Base-by-base conservation (phyloP, 1,140 invertebrate genomes). In the Drosophila rhopaloa region DNA sequence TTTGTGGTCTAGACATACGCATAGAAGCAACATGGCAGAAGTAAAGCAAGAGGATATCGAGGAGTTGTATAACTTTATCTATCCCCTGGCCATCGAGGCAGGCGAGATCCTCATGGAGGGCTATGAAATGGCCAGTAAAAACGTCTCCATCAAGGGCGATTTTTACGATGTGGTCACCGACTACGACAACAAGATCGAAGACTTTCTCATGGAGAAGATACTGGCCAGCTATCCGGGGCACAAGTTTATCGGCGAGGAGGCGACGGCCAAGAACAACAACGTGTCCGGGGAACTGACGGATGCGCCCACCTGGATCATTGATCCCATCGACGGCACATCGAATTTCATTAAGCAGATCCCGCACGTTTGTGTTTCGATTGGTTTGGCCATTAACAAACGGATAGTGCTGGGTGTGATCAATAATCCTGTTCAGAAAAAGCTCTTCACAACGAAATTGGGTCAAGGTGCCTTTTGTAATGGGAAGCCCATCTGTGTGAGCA, bases 261-360 rank as follows among this genome's bases (percentile, higher is more conserved):
- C 95, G 4, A 94, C 93, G 3, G 94, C 95, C 19, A 94, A 93
- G 29, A 94, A 94, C 53, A 93, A 94, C 43, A 93, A 94, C 40
- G 93, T 94, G 3, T 86, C 93, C 57, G 94, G 94, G 38, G 93
- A 94, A 46, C 92, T 97, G 32, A 97, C 96, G 5, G 94, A 97
- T 86, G 95, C 94, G 24, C 97, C 97, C 13, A 98, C 97, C 8
- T 98, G 97, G 97, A 97, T 98, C 60, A 97, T 98, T 70, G 97
- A 96, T 91, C 95, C 95, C 3, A 95, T 96, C 40, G 95, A 96
- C 92, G 95, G 96, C 13, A 96, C 96, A 0, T 95, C 95, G 32
- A 96, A 96, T 83, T 96, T 96, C 79, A 95, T 96, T 2, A 95
- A 96, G 85, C 93, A 93, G 53, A 94, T 95, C 68, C 94, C 94